A percentile compares a stretch with the other conserved stretches of the same genome.
Evolutionary conservation across 2,113 vertebrate species (phyloP).

Genomic region (Sitta europaea): DNA sequence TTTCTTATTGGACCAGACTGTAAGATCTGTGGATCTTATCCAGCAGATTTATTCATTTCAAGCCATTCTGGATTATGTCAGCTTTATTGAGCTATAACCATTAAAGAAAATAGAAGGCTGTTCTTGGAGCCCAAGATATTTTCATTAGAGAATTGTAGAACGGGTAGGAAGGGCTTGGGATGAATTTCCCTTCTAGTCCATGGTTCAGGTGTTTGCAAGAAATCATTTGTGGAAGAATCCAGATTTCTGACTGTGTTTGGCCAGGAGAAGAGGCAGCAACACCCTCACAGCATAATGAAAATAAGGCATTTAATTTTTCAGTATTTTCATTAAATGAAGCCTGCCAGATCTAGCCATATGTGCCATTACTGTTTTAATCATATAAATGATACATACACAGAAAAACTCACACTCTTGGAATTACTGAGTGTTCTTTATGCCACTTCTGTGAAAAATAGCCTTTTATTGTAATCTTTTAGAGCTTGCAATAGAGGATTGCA

Average conservation of each 20-base stretch:
- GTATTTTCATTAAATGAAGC: background rate
- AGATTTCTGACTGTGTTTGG: background rate
- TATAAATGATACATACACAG: background rate
- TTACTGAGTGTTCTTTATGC: background rate
- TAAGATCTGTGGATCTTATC: constrained; percentile 13
- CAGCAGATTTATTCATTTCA: constrained; percentile 1
- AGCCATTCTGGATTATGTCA: constrained; percentile 38
- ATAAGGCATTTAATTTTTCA: constrained; percentile 3
- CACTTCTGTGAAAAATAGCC: background rate
- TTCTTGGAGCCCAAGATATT: background rate
- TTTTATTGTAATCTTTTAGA: background rate
- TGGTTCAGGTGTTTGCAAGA: constrained; percentile 20
- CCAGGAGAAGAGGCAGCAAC: background rate
- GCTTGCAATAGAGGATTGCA: background rate
- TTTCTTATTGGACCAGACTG: background rate
- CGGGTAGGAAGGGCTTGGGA: background rate
- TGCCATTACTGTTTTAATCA: background rate
- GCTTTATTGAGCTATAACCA: constrained; percentile 34
- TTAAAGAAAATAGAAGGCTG: constrained; percentile 29
- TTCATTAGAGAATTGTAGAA: background rate
- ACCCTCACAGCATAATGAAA: background rate
- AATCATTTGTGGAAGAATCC: constrained; percentile 33
- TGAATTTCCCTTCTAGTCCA: background rate
- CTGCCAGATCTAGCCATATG: background rate
- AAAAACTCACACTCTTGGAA: background rate